These are phyloP conservation scores for Acromyrmex heyeri DNA, from an alignment of 1,140 invertebrate species.

Conservation along the genomic window DNA sequence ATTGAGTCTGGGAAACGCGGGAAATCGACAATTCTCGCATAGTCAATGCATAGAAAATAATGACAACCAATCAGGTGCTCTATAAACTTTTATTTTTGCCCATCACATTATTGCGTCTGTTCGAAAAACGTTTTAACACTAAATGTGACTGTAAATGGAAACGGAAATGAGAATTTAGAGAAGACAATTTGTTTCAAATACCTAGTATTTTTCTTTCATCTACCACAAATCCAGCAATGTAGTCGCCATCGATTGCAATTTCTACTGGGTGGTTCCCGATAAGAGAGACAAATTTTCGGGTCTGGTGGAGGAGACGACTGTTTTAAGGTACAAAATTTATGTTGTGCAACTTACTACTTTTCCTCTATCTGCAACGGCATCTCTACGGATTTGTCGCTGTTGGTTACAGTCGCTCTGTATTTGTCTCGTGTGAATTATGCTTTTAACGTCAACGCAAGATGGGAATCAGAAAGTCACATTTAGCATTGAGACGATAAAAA, in stretches of 20 bases:
- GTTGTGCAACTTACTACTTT: not conserved
- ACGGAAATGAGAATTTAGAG: not conserved
- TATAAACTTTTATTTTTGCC: constrained; percentile 9
- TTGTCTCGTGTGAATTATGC: not conserved
- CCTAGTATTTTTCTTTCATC: not conserved
- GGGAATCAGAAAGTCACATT: not conserved
- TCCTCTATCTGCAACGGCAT: not conserved
- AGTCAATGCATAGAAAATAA: constrained; percentile 69
- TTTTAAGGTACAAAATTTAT: not conserved
- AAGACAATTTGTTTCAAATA: not conserved
- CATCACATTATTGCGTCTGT: not conserved
- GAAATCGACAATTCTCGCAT: constrained; percentile 79
- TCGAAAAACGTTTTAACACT: not conserved
- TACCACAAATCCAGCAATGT: not conserved
- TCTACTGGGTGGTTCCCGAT: not conserved
- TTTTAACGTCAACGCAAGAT: not conserved
- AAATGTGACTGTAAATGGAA: not conserved
- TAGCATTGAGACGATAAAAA: not conserved
- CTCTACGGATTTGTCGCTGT: not conserved
- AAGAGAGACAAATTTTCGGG: not conserved
- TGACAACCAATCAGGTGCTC: constrained; percentile 36
- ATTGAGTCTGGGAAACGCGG: constrained; percentile 83
- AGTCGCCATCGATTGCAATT: constrained; percentile 1
- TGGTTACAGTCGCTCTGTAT: not conserved
- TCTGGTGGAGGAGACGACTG: not conserved